These are phyloP conservation scores for Aspidapion aeneum DNA, from an alignment of 2,888 invertebrate species.

Conservation along the genomic window DNA sequence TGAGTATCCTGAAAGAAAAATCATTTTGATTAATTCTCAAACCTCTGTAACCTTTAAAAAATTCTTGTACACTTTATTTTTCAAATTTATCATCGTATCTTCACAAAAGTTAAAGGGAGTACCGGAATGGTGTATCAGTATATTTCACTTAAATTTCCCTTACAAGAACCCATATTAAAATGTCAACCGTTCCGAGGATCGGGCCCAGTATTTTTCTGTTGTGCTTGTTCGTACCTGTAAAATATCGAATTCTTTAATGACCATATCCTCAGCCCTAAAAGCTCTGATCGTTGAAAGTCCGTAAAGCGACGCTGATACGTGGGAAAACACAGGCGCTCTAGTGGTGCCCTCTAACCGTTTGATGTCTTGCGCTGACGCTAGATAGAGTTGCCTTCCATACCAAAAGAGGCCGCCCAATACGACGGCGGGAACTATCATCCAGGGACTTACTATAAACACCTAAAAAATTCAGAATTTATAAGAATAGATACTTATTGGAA, in stretches of 20 bases:
- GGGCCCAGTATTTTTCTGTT: no score
- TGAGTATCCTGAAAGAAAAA: slow-evolving; percentile 65
- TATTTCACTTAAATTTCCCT: no score
- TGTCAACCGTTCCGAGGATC: no score
- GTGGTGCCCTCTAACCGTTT: slow-evolving; percentile 60
- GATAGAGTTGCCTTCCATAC: slow-evolving; percentile 61
- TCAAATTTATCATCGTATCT: no score
- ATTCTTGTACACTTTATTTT: no score
- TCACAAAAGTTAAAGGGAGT: no score
- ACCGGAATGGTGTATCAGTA: no score
- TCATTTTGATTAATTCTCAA: no score
- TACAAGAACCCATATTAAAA: no score
- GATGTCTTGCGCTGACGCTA: slow-evolving; percentile 68
- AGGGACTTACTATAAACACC: slow-evolving; percentile 67
- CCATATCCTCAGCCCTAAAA: slow-evolving; percentile 65
- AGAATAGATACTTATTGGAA: no score
- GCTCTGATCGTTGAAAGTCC: slow-evolving; percentile 88
- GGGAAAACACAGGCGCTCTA: slow-evolving; percentile 85
- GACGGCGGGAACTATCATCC: slow-evolving; percentile 61
- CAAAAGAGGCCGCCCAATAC: slow-evolving; percentile 63
- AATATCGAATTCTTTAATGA: slow-evolving; percentile 71
- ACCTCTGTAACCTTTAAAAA: no score
- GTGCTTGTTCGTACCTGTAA: slow-evolving; percentile 23
- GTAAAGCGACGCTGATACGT: slow-evolving; percentile 80
- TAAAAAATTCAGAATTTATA: slow-evolving; percentile 9